Percentiles rank a stretch among this genome's conserved stretches.
Conservation (phyloP, 2,888 invertebrate species). For the Zele albiditarsus region DNA sequence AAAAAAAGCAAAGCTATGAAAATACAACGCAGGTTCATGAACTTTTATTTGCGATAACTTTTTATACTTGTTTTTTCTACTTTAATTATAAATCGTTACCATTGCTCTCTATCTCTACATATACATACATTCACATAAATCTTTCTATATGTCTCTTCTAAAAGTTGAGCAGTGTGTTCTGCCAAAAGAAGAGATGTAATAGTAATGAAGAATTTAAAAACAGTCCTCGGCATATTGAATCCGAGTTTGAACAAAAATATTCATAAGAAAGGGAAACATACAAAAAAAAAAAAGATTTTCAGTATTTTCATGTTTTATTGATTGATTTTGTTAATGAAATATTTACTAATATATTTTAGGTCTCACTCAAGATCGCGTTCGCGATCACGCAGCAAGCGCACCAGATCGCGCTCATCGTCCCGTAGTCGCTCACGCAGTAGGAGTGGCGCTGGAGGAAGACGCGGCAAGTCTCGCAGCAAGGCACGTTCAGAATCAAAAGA, state of each 20-base stretch:
- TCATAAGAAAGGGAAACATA: not conserved
- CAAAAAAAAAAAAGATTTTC: constrained; percentile 9
- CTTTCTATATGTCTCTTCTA: not conserved
- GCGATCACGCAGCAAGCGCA: constrained; percentile 73
- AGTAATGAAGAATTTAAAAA: not conserved
- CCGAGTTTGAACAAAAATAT: not conserved
- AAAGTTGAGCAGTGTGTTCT: constrained; percentile 9
- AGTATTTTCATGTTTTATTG: not conserved
- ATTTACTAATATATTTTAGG: constrained; percentile 53
- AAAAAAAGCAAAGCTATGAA: not conserved
- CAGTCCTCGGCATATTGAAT: not conserved
- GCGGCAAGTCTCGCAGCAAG: constrained; percentile 63
- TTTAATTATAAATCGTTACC: constrained; percentile 30
- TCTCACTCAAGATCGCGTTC: constrained; percentile 71
- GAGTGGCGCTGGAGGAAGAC: constrained; percentile 54
- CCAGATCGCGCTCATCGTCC: constrained; percentile 78
- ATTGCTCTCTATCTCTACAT: constrained; percentile 19
- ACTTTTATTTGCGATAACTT: constrained; percentile 5
- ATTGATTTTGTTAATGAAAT: constrained; percentile 14
- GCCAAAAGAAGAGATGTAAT: not conserved
- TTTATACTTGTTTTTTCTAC: constrained; percentile 9
- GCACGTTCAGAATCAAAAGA: constrained; percentile 66
- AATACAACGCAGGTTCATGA: constrained; percentile 30
- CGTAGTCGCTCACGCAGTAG: constrained; percentile 78
- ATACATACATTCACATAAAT: not conserved